Evolutionary conservation across 2,113 vertebrate genomes (phyloP), one percentile per base, ranked within the genome.

Genomic region (Erinaceus europaeus): DNA sequence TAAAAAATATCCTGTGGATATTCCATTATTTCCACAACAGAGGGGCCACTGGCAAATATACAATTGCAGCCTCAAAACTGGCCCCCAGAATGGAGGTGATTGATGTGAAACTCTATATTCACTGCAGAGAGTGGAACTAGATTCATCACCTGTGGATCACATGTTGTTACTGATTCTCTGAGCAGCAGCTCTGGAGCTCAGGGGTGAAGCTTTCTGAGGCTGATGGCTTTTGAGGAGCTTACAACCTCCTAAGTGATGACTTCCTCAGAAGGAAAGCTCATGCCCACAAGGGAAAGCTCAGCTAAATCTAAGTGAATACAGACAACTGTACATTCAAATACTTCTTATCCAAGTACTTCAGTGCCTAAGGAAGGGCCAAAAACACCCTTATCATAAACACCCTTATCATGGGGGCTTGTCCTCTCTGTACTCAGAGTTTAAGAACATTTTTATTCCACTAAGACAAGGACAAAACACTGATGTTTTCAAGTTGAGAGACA

Each of bases 141-240:
- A 68, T 32, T 68, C 40, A 72, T 32, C 50, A 86, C 76, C 64
- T n/a, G 53, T 69, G 69, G 0, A 0, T 53, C 79, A 92, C 50
- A 93, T 42, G 69, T 84, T 15, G 18, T 7, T 32, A 64, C 36
- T 82, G 86, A 85, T 57, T 2, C 78, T 83, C 84, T 2, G 73
- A 93, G 84, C 65, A 42, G 78, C 79, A 91, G 85, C 78, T 71
- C 42, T 40, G 50, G 62, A 5, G 55, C 62, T 90, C 46, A 72
- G 38, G 52, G 76, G 32, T 3, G 48, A 69, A 36, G 5, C 27
- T 84, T 84, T 67, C 64, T 75, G 52, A 84, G 75, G 62, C 86
- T 57, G 32, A 57, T 57, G 23, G 32, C 14, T 68, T 59, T 29
- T 0, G 6, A 12, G 25, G 72, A 52, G 12, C 3, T 86, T 44